Evolutionary conservation across 2,888 invertebrate species (phyloP).

Genomic region (Baronia brevicornis): DNA sequence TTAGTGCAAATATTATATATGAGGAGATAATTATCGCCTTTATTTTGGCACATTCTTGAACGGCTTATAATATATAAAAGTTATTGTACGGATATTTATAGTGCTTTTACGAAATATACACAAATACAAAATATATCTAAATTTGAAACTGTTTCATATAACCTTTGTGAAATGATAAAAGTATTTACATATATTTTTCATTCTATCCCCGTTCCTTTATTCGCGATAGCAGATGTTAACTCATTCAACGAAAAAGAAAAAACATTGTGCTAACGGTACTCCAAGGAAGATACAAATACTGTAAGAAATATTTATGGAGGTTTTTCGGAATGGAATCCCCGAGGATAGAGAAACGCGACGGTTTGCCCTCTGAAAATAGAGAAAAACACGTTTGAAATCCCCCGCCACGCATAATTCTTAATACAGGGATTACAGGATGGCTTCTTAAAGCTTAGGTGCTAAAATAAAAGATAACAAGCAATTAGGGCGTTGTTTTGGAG

Average conservation of each 20-base stretch:
- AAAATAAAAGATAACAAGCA: constrained; percentile 68
- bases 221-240: constrained; percentile 50
- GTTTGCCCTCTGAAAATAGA: constrained; percentile 56
- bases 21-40: no score
- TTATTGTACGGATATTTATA: no score
- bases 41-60: no score
- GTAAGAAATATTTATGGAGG: constrained; percentile 75
- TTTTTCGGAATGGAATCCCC: constrained; percentile 69
- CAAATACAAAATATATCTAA: no score
- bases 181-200: constrained; percentile 11
- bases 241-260: constrained; percentile 47
- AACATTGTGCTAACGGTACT: constrained; percentile 70
- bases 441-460: constrained; percentile 64
- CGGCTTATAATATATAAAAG: no score
- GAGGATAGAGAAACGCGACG: constrained; percentile 52
- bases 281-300: constrained; percentile 73
- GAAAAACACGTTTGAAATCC: constrained; percentile 68
- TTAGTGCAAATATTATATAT: no score
- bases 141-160: no score
- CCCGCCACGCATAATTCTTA: constrained; percentile 69
- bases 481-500: constrained; percentile 38
- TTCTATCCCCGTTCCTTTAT: constrained; percentile 14
- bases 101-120: no score
- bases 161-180: no score
- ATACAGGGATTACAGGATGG: constrained; percentile 69